Conservation (phyloP, 2,797 vertebrate species). For the Odontamblyopus lacepedii region DNA sequence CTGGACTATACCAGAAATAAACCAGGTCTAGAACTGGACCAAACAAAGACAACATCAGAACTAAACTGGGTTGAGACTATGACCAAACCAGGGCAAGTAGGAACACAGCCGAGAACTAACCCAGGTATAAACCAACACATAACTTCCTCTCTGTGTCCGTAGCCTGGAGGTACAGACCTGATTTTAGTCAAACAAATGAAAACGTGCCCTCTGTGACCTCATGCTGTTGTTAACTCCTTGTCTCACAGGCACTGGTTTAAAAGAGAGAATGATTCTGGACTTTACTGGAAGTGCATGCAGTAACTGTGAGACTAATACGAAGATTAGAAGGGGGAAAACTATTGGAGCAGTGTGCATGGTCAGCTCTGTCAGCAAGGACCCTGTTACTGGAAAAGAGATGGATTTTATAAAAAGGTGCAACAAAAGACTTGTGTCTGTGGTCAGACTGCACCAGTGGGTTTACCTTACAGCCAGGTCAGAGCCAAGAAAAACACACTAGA, state of each 20-base stretch:
- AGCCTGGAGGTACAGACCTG: constrained; percentile 68
- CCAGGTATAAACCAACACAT: not conserved
- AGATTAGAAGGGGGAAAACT: constrained; percentile 36
- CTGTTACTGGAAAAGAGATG: constrained; percentile 42
- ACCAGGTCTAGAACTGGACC: no score
- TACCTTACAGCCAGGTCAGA: constrained; percentile 29
- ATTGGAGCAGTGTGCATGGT: constrained; percentile 36
- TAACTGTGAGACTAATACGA: constrained; percentile 42
- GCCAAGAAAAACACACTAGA: constrained; percentile 53
- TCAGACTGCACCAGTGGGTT: constrained; percentile 19
- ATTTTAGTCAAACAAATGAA: constrained; percentile 69
- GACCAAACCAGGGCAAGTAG: no score
- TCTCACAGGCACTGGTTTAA: constrained; percentile 29
- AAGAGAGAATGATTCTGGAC: constrained; percentile 23
- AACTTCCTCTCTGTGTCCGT: not conserved
- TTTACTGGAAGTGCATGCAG: constrained; percentile 41
- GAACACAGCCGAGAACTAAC: not conserved
- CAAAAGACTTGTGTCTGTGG: constrained; percentile 32
- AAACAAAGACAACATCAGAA: no score
- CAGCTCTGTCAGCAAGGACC: constrained; percentile 31
- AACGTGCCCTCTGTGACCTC: constrained; percentile 69
- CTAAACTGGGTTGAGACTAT: no score
- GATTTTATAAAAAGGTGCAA: constrained; percentile 39
- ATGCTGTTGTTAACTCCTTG: constrained; percentile 58
- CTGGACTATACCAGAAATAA: not conserved